These are phyloP conservation scores for Glaucomys volans DNA, from an alignment of 2,113 vertebrate species.

Conservation along the genomic window DNA sequence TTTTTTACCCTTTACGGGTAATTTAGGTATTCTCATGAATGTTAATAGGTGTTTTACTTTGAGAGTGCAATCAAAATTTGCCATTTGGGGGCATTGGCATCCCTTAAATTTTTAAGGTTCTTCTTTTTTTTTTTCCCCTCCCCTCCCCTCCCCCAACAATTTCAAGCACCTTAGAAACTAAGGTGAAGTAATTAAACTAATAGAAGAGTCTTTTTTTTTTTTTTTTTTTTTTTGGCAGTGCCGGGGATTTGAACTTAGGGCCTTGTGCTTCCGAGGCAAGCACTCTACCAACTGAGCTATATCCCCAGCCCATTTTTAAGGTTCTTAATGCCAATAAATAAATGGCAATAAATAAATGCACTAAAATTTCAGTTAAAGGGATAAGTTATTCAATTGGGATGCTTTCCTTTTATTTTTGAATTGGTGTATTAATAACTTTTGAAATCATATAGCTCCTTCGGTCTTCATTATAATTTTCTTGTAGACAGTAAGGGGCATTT, in stretches of 20 bases:
- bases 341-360: constrained; percentile 6
- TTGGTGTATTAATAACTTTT: neutral
- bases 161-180: no score
- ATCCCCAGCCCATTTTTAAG: no score
- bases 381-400: constrained; percentile 29
- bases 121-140: no score
- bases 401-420: constrained; percentile 44
- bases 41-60: constrained; percentile 33
- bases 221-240: no score
- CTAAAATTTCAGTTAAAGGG: constrained; percentile 13
- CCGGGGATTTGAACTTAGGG: no score
- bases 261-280: no score
- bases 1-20: constrained; percentile 7
- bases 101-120: constrained; percentile 20
- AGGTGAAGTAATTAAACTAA: no score
- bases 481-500: neutral
- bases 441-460: neutral
- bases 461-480: neutral
- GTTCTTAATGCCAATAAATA: neutral
- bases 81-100: neutral
- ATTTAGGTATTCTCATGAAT: neutral
- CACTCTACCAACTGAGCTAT: no score
- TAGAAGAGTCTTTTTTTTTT: no score
- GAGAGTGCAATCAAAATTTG: constrained; percentile 26
- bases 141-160: no score